A percentile compares a stretch with the other conserved stretches of the same genome.
Evolutionary conservation across 2,797 vertebrate species (phyloP).

Genomic region (Pangasius sanitwongsei): DNA sequence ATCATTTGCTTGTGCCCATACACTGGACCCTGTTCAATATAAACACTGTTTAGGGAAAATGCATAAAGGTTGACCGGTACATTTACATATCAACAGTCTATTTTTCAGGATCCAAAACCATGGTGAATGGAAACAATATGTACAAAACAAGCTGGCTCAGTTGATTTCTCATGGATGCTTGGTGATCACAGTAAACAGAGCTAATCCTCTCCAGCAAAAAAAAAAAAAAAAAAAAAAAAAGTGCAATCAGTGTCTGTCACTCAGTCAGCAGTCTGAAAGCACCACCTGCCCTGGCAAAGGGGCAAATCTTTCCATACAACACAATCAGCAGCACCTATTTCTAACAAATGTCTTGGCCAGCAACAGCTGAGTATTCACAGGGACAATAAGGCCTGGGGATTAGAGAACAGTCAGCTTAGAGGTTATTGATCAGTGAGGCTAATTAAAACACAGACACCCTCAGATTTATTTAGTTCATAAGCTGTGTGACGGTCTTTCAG

Average conservation of each 20-base stretch:
- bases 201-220: slow-evolving; percentile 8
- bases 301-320: slow-evolving; percentile 37
- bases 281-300: slow-evolving; percentile 29
- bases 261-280: slow-evolving; percentile 31
- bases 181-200: slow-evolving; percentile 13
- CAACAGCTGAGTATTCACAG: slow-evolving; percentile 38
- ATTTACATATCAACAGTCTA: background rate
- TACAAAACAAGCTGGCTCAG: background rate
- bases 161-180: background rate
- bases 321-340: slow-evolving; percentile 29
- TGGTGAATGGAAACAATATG: background rate
- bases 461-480: slow-evolving; percentile 31
- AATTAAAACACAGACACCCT: slow-evolving; percentile 43
- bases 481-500: background rate
- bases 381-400: slow-evolving; percentile 21
- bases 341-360: slow-evolving; percentile 11
- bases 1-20: background rate
- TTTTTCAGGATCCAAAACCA: slow-evolving; percentile 12
- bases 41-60: background rate
- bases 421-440: slow-evolving; percentile 32
- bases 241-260: slow-evolving; percentile 37
- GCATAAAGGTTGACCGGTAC: background rate
- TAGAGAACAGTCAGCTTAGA: slow-evolving; percentile 29
- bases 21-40: too few relatives aligned
- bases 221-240: slow-evolving; percentile 16